Evolutionary conservation across 2,797 vertebrate genomes (phyloP).

Genomic region (Gila robusta): DNA sequence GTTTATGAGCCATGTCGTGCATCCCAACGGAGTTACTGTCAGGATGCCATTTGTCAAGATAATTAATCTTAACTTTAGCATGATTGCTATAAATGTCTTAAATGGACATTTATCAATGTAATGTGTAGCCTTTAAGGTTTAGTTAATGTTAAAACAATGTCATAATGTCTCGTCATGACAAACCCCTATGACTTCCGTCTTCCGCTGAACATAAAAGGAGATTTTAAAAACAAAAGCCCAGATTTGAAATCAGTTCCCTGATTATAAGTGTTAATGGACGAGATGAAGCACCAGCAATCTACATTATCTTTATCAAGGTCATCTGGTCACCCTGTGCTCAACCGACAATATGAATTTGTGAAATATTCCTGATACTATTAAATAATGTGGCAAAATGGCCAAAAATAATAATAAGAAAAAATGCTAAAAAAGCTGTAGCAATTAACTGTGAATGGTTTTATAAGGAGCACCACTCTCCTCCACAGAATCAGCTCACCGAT

Average conservation of each 20-base stretch:
- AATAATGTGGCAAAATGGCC: not conserved
- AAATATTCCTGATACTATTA: not conserved
- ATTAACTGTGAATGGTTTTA: constrained; percentile 7
- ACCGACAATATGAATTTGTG: not conserved
- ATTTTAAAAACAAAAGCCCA: not conserved
- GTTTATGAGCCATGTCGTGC: constrained; percentile 20
- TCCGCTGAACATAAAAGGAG: not conserved
- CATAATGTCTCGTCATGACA: not conserved
- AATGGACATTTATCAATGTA: not conserved
- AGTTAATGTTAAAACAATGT: not conserved
- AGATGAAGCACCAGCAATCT: not conserved
- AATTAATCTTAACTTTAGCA: constrained; percentile 18
- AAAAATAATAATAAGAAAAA: not conserved
- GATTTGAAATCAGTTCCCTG: not conserved
- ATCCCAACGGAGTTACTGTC: constrained; percentile 8
- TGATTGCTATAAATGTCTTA: not conserved
- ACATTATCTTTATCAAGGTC: not conserved
- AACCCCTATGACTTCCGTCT: not conserved
- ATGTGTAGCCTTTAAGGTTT: not conserved
- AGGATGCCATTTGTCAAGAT: constrained; percentile 22
- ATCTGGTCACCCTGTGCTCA: not conserved
- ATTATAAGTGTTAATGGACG: not conserved
- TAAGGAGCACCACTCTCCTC: not conserved
- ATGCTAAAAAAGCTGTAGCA: not conserved
- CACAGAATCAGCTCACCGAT: not conserved